Conservation (phyloP, 2,888 invertebrate genomes). For the Epicampocera succincta region DNA sequence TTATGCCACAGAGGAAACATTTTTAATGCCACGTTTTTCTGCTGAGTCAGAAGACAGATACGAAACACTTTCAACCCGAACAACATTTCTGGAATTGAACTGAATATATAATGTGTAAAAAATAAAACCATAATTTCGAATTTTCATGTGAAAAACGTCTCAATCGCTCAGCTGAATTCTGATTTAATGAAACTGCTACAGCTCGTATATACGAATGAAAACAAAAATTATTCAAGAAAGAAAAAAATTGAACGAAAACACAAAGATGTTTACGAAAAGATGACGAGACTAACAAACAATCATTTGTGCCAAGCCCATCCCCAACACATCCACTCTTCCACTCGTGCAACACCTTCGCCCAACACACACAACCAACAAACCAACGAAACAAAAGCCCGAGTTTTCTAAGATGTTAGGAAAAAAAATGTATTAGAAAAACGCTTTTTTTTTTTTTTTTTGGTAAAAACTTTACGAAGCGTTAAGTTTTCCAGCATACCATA, state of each 20-base stretch:
- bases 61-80: too few species aligned
- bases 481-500: conserved; percentile 53
- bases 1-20: too few species aligned
- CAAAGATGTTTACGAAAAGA: conserved; percentile 32
- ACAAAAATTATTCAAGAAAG: not conserved
- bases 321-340: not conserved
- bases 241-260: conserved; percentile 10
- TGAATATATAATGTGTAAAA: too few species aligned
- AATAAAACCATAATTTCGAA: too few species aligned
- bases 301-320: conserved; percentile 6
- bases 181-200: too few species aligned
- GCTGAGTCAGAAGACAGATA: too few species aligned
- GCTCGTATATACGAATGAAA: not conserved
- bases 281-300: conserved; percentile 46
- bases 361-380: conserved; percentile 3
- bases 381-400: conserved; percentile 49
- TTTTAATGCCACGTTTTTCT: too few species aligned
- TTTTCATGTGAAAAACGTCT: too few species aligned
- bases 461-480: conserved; percentile 67
- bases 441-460: too few species aligned
- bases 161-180: too few species aligned
- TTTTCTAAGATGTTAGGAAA: conserved; percentile 34
- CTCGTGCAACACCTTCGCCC: conserved; percentile 17
- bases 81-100: too few species aligned
- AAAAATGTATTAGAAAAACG: conserved; percentile 28